Conservation (phyloP, 1,140 invertebrate genomes). For the Drosophila ohnishii region DNA sequence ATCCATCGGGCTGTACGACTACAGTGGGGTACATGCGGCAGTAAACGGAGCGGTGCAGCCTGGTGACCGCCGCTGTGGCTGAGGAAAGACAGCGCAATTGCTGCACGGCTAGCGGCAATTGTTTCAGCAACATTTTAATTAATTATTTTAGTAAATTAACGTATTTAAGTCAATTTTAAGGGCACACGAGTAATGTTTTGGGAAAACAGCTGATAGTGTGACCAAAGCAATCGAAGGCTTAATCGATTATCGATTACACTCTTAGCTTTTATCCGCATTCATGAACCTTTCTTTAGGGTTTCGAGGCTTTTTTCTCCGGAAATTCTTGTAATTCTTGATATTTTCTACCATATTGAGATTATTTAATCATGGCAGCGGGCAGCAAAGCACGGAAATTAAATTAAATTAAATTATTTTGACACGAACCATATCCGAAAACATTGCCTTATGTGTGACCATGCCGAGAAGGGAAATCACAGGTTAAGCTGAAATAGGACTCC, state of each 20-base stretch:
- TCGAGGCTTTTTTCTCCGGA: too few relatives aligned
- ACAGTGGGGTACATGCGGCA: constrained; percentile 89
- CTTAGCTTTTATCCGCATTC: too few relatives aligned
- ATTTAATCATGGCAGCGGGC: too few relatives aligned
- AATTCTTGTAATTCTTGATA: too few relatives aligned
- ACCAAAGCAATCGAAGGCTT: not conserved
- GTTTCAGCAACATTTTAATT: constrained; percentile 54
- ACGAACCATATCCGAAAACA: too few relatives aligned
- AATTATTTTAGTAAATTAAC: not conserved
- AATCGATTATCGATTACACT: too few relatives aligned
- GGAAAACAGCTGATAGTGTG: constrained; percentile 18
- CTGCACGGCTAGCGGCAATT: constrained; percentile 42
- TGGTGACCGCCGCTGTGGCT: constrained; percentile 86
- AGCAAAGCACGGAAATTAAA: not conserved
- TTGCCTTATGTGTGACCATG: not conserved
- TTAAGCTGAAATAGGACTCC: not conserved
- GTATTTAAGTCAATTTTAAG: not conserved
- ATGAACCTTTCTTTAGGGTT: too few relatives aligned
- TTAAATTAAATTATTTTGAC: too few relatives aligned
- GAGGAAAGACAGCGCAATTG: constrained; percentile 70
- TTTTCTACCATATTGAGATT: too few relatives aligned
- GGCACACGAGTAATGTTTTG: constrained; percentile 21
- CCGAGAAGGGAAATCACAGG: not conserved
- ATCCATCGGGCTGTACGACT: constrained; percentile 92
- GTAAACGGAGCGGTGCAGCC: constrained; percentile 88